Conservation (phyloP, 2,113 vertebrate species). For the Talpa occidentalis region DNA sequence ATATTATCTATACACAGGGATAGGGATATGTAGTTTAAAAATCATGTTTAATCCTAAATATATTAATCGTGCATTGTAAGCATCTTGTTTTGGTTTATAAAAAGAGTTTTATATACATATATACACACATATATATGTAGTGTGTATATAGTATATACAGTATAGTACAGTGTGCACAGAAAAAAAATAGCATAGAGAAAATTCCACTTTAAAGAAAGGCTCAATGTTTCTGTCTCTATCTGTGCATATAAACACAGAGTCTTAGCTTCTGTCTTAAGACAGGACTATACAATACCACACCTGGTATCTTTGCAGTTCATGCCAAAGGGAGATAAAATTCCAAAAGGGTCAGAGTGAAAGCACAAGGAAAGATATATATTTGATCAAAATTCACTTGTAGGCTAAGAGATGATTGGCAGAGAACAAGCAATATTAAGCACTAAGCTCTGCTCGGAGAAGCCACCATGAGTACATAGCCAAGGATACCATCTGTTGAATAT, state of each 20-base stretch:
- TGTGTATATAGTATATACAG: background rate
- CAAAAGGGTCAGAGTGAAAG: slow-evolving; percentile 63
- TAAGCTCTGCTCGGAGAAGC: slow-evolving; percentile 79
- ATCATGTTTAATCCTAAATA: background rate
- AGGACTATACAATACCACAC: background rate
- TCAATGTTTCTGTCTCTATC: background rate
- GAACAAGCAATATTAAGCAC: slow-evolving; percentile 81
- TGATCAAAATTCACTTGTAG: slow-evolving; percentile 78
- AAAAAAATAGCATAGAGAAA: background rate
- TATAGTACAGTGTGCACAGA: background rate
- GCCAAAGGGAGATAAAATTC: slow-evolving; percentile 76
- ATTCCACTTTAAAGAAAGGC: background rate
- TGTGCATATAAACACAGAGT: background rate
- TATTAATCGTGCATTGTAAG: background rate
- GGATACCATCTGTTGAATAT: slow-evolving; percentile 88
- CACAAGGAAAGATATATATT: slow-evolving; percentile 45
- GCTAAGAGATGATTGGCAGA: slow-evolving; percentile 84
- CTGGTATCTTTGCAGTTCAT: slow-evolving; percentile 43
- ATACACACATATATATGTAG: background rate
- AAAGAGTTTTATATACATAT: background rate
- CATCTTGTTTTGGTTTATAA: background rate
- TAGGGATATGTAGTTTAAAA: background rate
- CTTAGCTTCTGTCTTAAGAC: slow-evolving; percentile 4
- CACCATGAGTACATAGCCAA: slow-evolving; percentile 81
- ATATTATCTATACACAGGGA: background rate